Evolutionary conservation across 1,140 invertebrate species (phyloP), one percentile per base, ranked within the genome.

Genomic region (Drosophila littoralis): DNA sequence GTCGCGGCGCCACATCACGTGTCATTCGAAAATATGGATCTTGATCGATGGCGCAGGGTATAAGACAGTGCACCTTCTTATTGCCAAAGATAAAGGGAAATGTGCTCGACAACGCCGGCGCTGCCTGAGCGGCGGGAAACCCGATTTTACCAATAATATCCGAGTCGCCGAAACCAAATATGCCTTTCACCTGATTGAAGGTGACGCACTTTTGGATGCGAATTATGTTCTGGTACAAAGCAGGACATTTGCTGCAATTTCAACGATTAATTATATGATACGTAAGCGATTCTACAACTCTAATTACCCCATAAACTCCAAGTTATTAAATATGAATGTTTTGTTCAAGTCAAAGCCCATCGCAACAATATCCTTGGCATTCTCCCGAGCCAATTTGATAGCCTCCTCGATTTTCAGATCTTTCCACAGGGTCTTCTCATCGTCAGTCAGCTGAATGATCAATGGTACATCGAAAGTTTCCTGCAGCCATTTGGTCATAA

Each of bases 1-100:
- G 93, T 64, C 95, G 95, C 0, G 98, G 98, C 0, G 98, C 97
- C 15, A 99, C 98, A 93, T 99, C 99, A 67, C 99, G 94, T 0
- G 98, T 98, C 98, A 99, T 99, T 63, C 99, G 94, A 93, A 99
- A 99, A 93, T 99, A 99, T 0, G 99, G 99, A 93, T 99, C 99
- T 94, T 99, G 99, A 94, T 99, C 99, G 85, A 99, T 99, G 33
- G 98, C 99, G 93, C 98, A 99, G 0, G 99, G 99, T 75, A 99
- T 99, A 1, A 99, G 93, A 91, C 98, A 99, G 6, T 96, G 96
- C 1, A 94, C 94, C 91, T 98, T 97, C 55, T 95, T 95, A 60
- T 95, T 94, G 2, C 94, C 96, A 92, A 99, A 99, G 78, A 99
- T 98, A 60, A 96, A 95, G 0, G 99, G 99, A 93, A 99, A 99